Conservation (phyloP, 2,888 invertebrate genomes). For the Dendrolimus houi region DNA sequence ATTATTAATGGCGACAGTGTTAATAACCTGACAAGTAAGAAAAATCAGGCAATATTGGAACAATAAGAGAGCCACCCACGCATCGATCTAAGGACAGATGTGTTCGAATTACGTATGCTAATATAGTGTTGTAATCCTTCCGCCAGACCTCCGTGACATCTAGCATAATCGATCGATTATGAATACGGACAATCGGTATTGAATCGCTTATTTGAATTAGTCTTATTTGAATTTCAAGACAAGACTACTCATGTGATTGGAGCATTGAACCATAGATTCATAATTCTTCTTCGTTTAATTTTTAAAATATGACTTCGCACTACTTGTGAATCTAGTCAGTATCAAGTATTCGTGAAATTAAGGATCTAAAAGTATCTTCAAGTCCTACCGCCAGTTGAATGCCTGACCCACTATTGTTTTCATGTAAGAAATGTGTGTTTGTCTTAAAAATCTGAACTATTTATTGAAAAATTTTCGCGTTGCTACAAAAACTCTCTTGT, state of each 20-base stretch:
- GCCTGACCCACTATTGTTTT: too few relatives aligned
- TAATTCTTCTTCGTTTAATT: too few relatives aligned
- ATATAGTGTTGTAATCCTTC: constrained; percentile 65
- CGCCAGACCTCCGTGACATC: constrained; percentile 62
- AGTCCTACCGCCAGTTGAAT: too few relatives aligned
- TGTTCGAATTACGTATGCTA: constrained; percentile 70
- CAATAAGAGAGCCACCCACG: constrained; percentile 58
- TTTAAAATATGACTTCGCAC: too few relatives aligned
- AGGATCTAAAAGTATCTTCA: too few relatives aligned
- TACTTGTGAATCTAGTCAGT: too few relatives aligned
- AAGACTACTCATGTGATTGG: not conserved
- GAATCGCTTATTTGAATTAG: not conserved
- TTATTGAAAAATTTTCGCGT: too few relatives aligned
- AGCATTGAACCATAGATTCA: not conserved
- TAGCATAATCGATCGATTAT: constrained; percentile 56
- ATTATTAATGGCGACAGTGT: not conserved
- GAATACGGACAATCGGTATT: constrained; percentile 25
- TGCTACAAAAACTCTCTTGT: too few relatives aligned
- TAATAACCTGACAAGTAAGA: not conserved
- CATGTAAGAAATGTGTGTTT: too few relatives aligned
- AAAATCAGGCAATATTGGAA: constrained; percentile 33
- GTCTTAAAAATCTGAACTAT: too few relatives aligned
- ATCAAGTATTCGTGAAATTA: too few relatives aligned
- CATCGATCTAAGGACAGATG: constrained; percentile 50
- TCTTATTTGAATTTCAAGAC: not conserved